Percentiles rank a stretch among this genome's conserved stretches.
These are phyloP conservation scores for Sinohyriopsis cumingii DNA, from an alignment of 2,888 invertebrate genomes.

Conservation along the genomic window DNA sequence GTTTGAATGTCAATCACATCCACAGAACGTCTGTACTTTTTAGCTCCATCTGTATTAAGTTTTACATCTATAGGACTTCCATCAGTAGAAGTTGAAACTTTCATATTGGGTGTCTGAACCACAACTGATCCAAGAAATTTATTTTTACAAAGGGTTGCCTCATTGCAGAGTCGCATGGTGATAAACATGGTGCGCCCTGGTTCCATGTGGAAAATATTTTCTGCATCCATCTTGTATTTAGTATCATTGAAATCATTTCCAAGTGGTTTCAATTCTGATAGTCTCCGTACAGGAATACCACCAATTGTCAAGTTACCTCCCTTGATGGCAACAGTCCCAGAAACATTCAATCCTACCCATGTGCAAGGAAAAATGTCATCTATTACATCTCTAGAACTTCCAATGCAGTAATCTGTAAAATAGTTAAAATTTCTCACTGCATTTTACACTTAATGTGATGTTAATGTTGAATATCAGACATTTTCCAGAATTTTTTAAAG, in stretches of 20 bases:
- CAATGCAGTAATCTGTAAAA: conserved; percentile 40
- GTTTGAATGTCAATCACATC: too few species aligned
- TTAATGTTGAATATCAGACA: too few species aligned
- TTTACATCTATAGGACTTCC: conserved; percentile 24
- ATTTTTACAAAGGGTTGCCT: conserved; percentile 36
- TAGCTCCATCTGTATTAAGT: not conserved
- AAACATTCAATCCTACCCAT: conserved; percentile 34
- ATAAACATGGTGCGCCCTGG: conserved; percentile 46
- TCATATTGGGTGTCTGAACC: conserved; percentile 22
- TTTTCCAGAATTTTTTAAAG: too few species aligned
- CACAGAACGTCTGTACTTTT: too few species aligned
- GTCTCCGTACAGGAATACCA: conserved; percentile 14
- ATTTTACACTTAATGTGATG: too few species aligned
- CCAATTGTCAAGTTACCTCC: conserved; percentile 27
- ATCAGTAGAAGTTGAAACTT: conserved; percentile 28
- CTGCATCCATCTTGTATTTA: not conserved
- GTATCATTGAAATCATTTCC: conserved; percentile 18
- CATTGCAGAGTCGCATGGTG: conserved; percentile 41
- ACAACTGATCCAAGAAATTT: conserved; percentile 37
- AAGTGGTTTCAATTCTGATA: conserved; percentile 30
- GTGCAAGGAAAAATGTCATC: conserved; percentile 43
- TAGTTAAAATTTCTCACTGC: not conserved
- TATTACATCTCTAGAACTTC: conserved; percentile 17
- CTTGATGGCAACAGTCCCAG: conserved; percentile 33
- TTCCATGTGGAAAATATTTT: conserved; percentile 43